Evolutionary conservation across 2,888 invertebrate species (phyloP).

Genomic region (Noctua janthe): DNA sequence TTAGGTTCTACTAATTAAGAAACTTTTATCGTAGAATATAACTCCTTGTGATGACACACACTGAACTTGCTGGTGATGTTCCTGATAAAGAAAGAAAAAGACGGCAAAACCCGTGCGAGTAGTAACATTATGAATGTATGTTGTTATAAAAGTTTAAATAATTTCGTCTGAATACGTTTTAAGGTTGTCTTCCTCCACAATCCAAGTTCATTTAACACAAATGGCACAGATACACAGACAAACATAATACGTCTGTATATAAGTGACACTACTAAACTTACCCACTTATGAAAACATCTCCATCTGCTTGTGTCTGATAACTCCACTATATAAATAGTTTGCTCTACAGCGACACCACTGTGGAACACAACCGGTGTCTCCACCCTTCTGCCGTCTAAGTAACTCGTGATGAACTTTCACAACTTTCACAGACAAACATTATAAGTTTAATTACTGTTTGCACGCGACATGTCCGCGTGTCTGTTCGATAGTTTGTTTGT

Average conservation of each 20-base stretch:
- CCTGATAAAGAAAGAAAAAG: not conserved
- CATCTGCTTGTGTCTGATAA: conserved; percentile 34
- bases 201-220: not conserved
- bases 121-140: not conserved
- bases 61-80: not conserved
- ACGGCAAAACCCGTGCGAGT: not conserved
- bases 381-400: not conserved
- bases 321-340: conserved; percentile 10
- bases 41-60: not conserved
- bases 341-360: not conserved
- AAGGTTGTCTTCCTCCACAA: not conserved
- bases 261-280: conserved; percentile 4
- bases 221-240: not conserved
- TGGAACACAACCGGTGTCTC: not conserved
- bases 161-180: not conserved
- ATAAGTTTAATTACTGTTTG: conserved; percentile 37
- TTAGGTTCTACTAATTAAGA: not conserved
- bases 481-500: not conserved
- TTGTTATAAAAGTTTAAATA: not conserved
- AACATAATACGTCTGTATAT: not conserved
- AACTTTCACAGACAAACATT: conserved; percentile 24
- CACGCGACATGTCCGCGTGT: not conserved
- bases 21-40: not conserved
- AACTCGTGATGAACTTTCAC: conserved; percentile 34
- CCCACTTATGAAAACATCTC: conserved; percentile 1